These are phyloP conservation scores for Spodoptera picta DNA, from an alignment of 2,888 invertebrate species.

Conservation along the genomic window DNA sequence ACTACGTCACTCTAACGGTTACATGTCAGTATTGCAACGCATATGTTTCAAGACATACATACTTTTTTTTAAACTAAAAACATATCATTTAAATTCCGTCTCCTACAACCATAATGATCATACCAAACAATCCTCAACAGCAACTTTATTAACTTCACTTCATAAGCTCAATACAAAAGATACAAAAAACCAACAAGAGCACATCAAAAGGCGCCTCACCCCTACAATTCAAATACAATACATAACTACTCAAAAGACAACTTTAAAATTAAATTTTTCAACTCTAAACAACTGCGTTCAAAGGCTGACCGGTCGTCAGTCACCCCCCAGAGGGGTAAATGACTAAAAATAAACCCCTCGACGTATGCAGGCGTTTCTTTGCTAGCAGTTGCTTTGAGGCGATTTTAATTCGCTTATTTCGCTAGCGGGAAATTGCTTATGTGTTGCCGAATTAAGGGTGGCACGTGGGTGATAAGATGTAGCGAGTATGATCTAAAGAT, in stretches of 20 bases:
- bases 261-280: constrained; percentile 47
- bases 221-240: constrained; percentile 7
- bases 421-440: constrained; percentile 79
- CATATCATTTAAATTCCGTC: no score
- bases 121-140: no score
- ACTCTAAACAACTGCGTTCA: constrained; percentile 66
- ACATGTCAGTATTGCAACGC: no score
- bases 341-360: constrained; percentile 78
- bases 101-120: no score
- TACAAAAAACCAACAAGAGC: not conserved
- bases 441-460: constrained; percentile 75
- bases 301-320: constrained; percentile 74
- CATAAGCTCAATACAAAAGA: constrained; percentile 7
- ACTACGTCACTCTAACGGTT: no score
- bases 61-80: no score
- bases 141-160: not conserved
- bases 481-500: constrained; percentile 14
- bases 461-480: constrained; percentile 28
- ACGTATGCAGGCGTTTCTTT: constrained; percentile 81
- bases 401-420: constrained; percentile 86
- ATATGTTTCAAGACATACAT: no score
- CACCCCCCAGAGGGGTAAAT: constrained; percentile 71
- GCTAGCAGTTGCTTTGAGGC: constrained; percentile 82
- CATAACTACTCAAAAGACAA: constrained; percentile 26
- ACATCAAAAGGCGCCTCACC: constrained; percentile 3